Evolutionary conservation across 2,113 vertebrate species (phyloP).

Genomic region (Leuciscus idus): DNA sequence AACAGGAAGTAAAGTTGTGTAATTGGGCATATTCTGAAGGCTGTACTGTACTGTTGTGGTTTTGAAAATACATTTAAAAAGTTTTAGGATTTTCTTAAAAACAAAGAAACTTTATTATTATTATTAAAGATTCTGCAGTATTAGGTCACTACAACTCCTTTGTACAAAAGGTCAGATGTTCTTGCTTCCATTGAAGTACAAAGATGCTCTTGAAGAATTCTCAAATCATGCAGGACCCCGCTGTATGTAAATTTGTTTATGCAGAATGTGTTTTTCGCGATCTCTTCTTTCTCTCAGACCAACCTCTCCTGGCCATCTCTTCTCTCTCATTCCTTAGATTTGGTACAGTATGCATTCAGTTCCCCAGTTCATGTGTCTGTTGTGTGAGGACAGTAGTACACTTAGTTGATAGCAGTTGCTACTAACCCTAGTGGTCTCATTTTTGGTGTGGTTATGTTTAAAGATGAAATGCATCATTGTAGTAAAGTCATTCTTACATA

Average conservation of each 20-base stretch:
- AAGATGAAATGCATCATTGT: neutral
- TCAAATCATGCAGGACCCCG: neutral
- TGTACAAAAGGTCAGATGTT: slow-evolving; percentile 2
- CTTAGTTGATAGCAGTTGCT: neutral
- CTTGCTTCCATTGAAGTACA: neutral
- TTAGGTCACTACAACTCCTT: neutral
- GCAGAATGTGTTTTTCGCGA: neutral
- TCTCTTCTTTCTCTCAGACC: slow-evolving; percentile 52
- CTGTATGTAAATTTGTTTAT: neutral
- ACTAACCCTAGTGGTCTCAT: slow-evolving; percentile 7
- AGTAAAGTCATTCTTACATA: neutral
- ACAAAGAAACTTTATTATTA: too few species aligned
- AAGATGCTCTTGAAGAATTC: neutral
- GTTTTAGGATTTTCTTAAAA: neutral
- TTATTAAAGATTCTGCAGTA: neutral
- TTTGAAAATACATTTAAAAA: neutral
- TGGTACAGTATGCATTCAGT: slow-evolving; percentile 53
- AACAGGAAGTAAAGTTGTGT: neutral
- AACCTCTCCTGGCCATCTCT: slow-evolving; percentile 50
- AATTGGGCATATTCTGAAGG: neutral
- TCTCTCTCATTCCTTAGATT: slow-evolving; percentile 52
- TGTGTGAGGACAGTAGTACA: neutral
- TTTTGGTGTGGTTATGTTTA: neutral
- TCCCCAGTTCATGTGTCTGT: neutral
- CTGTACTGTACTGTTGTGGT: neutral